Evolutionary conservation across 2,888 invertebrate species (phyloP).

Genomic region (Hypsopygia costalis): DNA sequence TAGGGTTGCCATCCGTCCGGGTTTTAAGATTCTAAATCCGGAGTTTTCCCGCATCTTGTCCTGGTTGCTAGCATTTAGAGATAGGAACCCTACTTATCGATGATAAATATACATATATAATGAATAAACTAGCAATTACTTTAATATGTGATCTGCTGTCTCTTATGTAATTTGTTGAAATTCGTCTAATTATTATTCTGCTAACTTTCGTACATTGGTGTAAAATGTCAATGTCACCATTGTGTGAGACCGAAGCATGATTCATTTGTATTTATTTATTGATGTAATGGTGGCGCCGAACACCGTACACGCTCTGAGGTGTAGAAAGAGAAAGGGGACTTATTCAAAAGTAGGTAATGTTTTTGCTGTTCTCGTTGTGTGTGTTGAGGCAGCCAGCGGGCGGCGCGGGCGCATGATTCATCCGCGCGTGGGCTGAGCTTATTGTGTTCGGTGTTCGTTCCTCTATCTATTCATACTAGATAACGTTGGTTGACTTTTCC

Average conservation of each 20-base stretch:
- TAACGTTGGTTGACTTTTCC: slow-evolving; percentile 58
- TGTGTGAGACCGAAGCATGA: slow-evolving; percentile 27
- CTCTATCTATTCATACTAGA: slow-evolving; percentile 56
- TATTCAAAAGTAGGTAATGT: slow-evolving; percentile 80
- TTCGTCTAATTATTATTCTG: slow-evolving; percentile 22
- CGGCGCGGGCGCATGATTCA: slow-evolving; percentile 66
- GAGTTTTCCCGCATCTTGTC: no score
- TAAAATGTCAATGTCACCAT: slow-evolving; percentile 2
- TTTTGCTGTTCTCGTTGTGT: slow-evolving; percentile 65
- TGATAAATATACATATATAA: no score
- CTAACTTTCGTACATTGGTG: no score
- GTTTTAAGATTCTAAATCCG: no score
- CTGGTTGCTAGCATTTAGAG: no score
- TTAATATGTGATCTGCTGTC: slow-evolving; percentile 11
- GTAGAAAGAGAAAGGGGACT: slow-evolving; percentile 79
- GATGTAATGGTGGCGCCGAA: slow-evolving; percentile 57
- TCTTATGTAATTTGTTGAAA: slow-evolving; percentile 44
- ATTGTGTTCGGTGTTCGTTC: slow-evolving; percentile 64
- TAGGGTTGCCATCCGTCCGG: no score
- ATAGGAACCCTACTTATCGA: no score
- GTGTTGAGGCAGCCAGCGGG: slow-evolving; percentile 17
- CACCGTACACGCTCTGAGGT: slow-evolving; percentile 56
- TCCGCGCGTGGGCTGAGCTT: slow-evolving; percentile 72
- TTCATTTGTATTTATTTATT: slow-evolving; percentile 44
- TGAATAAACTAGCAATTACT: no score